These are phyloP conservation scores for Enteromius thamalakanensis DNA, from an alignment of 2,797 vertebrate species.

Conservation along the genomic window DNA sequence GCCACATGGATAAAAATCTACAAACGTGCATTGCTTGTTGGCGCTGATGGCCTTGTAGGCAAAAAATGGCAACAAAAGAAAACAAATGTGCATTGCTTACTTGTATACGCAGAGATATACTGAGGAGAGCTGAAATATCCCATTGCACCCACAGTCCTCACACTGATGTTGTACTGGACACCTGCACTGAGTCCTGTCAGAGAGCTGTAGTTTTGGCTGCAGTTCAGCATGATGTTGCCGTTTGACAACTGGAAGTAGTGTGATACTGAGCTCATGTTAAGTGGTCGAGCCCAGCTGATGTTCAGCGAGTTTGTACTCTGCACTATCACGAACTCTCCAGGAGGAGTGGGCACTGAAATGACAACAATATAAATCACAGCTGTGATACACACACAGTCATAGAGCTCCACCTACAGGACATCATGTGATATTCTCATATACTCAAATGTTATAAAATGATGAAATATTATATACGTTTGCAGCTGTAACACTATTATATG, in stretches of 20 bases:
- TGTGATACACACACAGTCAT: neutral
- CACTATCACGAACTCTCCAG: slow-evolving; percentile 49
- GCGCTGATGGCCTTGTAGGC: too few relatives aligned
- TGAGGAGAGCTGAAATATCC: slow-evolving; percentile 63
- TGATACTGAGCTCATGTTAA: slow-evolving; percentile 56
- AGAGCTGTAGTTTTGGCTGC: slow-evolving; percentile 19
- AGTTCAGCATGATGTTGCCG: slow-evolving; percentile 39
- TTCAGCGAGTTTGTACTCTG: slow-evolving; percentile 63
- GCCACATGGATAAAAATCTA: neutral
- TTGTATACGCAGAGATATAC: slow-evolving; percentile 62
- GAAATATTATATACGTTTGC: neutral
- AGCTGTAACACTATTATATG: neutral
- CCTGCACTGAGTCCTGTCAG: slow-evolving; percentile 49
- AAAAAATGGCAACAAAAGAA: too few relatives aligned
- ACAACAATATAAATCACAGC: neutral
- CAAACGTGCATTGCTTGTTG: slow-evolving; percentile 52
- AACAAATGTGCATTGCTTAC: slow-evolving; percentile 64
- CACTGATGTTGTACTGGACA: slow-evolving; percentile 51
- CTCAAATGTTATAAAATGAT: neutral
- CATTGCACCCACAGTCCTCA: slow-evolving; percentile 57
- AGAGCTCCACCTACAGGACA: neutral
- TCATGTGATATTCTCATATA: neutral
- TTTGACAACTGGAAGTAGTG: slow-evolving; percentile 64
- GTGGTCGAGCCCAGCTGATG: slow-evolving; percentile 69
- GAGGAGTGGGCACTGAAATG: slow-evolving; percentile 73